phyloP scores from a whole-genome alignment of 1,140 invertebrate genomes.

The Bombus picipes region DNA sequence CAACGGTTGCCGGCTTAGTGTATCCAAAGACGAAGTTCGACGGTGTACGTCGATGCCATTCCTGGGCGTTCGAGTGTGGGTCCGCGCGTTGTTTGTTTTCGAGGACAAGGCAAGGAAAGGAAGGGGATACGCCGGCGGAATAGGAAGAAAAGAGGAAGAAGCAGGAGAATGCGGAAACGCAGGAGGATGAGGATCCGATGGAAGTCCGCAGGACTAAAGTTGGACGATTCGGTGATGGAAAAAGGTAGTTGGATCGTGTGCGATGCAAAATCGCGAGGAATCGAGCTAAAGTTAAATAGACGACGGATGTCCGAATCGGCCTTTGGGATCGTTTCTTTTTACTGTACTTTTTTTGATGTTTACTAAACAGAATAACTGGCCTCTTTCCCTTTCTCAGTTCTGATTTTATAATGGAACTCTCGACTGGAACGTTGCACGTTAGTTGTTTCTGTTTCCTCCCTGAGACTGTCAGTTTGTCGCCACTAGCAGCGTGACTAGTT shows the following conservation, averaged over 20 bases:
- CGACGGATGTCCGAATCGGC: slow-evolving; percentile 45
- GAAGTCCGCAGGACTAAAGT: slow-evolving; percentile 8
- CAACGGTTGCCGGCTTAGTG: slow-evolving; percentile 47
- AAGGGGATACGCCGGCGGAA: background rate
- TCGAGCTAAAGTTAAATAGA: slow-evolving; percentile 70
- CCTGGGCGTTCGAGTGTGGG: slow-evolving; percentile 48
- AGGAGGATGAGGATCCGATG: slow-evolving; percentile 26
- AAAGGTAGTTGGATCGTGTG: slow-evolving; percentile 34
- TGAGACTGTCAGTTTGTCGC: background rate
- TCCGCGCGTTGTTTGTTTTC: slow-evolving; percentile 74
- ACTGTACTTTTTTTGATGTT: slow-evolving; percentile 46
- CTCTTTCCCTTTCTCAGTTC: background rate
- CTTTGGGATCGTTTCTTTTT: slow-evolving; percentile 40
- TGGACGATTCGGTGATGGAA: slow-evolving; percentile 7
- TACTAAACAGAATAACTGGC: slow-evolving; percentile 48
- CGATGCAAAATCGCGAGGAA: slow-evolving; percentile 69
- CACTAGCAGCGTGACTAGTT: background rate
- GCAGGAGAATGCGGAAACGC: background rate
- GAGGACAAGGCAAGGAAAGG: slow-evolving; percentile 41
- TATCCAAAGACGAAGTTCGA: slow-evolving; percentile 72
- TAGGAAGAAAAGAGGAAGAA: background rate
- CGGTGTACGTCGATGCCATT: slow-evolving; percentile 59
- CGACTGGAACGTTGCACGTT: slow-evolving; percentile 4
- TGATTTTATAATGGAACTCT: slow-evolving; percentile 42
- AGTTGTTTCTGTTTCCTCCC: slow-evolving; percentile 9